A percentile compares a stretch with the other conserved stretches of the same genome.
phyloP scores from a whole-genome alignment of 64 coral and sea anemone genomes.

The Pachyseris speciosa region DNA sequence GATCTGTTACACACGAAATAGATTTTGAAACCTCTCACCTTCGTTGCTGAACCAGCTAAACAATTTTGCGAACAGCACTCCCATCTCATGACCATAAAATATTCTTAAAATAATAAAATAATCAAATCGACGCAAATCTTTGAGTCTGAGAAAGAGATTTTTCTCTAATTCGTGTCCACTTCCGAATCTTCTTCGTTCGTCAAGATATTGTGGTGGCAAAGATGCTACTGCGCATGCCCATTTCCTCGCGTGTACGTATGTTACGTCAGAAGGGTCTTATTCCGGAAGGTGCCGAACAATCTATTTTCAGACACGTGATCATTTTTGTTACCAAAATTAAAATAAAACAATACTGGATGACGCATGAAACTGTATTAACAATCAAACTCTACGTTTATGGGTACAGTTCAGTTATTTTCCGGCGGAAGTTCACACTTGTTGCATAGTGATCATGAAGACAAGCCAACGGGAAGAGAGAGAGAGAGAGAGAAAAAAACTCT shows the following conservation, averaged over 20 bases:
- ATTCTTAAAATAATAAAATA: background rate
- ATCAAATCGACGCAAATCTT: background rate
- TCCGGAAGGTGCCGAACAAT: background rate
- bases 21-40: conserved; percentile 47
- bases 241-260: background rate
- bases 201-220: background rate
- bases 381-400: no score
- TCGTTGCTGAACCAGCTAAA: conserved; percentile 95
- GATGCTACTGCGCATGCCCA: background rate
- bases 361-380: no score
- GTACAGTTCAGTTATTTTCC: no score
- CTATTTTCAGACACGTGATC: no score
- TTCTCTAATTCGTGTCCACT: background rate
- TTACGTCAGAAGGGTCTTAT: background rate
- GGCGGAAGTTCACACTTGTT: no score
- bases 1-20: no score
- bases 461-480: no score
- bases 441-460: no score
- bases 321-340: no score
- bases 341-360: no score
- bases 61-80: conserved; percentile 84
- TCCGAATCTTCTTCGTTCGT: background rate
- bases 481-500: no score
- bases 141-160: background rate
- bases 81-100: conserved; percentile 86